Evolutionary conservation across 2,888 invertebrate species (phyloP), one percentile per base, ranked within the genome.

Genomic region (Diarsia dahlii): DNA sequence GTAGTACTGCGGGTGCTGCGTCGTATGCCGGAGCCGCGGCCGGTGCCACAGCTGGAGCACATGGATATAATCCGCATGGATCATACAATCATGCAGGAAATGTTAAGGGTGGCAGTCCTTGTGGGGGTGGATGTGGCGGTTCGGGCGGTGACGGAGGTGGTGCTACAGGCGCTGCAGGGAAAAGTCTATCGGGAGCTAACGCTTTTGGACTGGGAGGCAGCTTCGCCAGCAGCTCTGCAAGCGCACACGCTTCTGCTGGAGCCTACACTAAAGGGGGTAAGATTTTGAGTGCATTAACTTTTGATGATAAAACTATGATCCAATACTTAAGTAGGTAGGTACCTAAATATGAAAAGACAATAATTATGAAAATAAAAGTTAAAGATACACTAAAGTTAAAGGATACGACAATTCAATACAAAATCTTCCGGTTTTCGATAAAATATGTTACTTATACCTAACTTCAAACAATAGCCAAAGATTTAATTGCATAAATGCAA

Each of bases 251-350:
- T 34, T 90, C 93, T 39, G 87, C 95, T 56, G 95, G 95, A 81
- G 91, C 93, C 52, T 90, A 89, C 66, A 91, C 92, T 54, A 95
- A 95, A 94, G 95, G 94, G 93, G 93, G 95, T 95, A 79, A 89
- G 88, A 79, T 58, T 54, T 39, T 60, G 5, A 76, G 63, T 28
- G 4, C 10, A 3, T 75, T 56, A 13, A 10, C 1, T n/a, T 58
- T n/a, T 18, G 18, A n/a, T 48, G 13, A n/a, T 48, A 66, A 39
- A 46, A 52, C n/a, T 28, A 3, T 60, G 13, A 45, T 52, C 1
- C 39, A 20, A 23, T 52, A 10, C 13, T 20, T 52, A 10, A 9
- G 13, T n/a, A n/a, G n/a, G n/a, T n/a, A n/a, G n/a, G n/a, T 34
- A 69, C 34, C 15, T 48, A 70, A 10, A 1, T 58, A 58, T 15